Percentiles rank a stretch among this genome's conserved stretches.
phyloP scores from a whole-genome alignment of 2,797 vertebrate genomes.

The Sternarchorhynchus goeldii region DNA sequence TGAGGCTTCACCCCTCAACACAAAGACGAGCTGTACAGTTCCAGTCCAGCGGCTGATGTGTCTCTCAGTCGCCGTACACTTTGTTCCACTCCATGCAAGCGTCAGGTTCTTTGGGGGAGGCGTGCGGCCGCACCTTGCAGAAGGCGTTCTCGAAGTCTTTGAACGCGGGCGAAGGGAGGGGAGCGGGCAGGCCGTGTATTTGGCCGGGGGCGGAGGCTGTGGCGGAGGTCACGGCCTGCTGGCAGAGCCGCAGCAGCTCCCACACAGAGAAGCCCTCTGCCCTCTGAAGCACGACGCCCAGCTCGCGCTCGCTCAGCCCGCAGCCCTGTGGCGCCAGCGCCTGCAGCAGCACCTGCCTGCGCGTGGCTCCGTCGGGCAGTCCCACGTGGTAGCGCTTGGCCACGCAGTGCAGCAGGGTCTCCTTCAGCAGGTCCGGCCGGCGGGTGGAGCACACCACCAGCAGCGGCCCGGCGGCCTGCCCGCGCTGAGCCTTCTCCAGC shows the following conservation, averaged over 20 bases:
- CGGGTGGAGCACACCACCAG: slow-evolving; percentile 88
- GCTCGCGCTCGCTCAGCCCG: slow-evolving; percentile 86
- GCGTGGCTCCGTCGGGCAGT: slow-evolving; percentile 80
- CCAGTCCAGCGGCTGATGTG: slow-evolving; percentile 66
- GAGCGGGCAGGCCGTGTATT: slow-evolving; percentile 72
- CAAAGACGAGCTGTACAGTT: slow-evolving; percentile 67
- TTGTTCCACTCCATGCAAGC: slow-evolving; percentile 94
- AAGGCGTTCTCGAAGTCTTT: slow-evolving; percentile 94
- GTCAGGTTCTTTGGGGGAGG: slow-evolving; percentile 89
- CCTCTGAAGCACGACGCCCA: slow-evolving; percentile 85
- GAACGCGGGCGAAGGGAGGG: slow-evolving; percentile 80
- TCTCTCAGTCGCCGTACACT: slow-evolving; percentile 88
- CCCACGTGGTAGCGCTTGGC: slow-evolving; percentile 87
- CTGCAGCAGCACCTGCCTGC: slow-evolving; percentile 88
- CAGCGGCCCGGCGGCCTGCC: slow-evolving; percentile 69
- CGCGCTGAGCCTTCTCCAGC: slow-evolving; percentile 81
- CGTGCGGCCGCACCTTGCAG: slow-evolving; percentile 87
- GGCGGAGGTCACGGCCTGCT: slow-evolving; percentile 83
- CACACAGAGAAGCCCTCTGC: slow-evolving; percentile 88
- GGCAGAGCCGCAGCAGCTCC: slow-evolving; percentile 89
- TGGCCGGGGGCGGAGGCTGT: slow-evolving; percentile 69
- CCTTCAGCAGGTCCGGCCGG: slow-evolving; percentile 86
- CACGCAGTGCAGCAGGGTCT: slow-evolving; percentile 86
- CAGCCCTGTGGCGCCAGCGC: slow-evolving; percentile 84
- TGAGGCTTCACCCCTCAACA: slow-evolving; percentile 61